Base-by-base conservation (phyloP, 2,797 vertebrate genomes). In the Chaenodraco wilsoni region DNA sequence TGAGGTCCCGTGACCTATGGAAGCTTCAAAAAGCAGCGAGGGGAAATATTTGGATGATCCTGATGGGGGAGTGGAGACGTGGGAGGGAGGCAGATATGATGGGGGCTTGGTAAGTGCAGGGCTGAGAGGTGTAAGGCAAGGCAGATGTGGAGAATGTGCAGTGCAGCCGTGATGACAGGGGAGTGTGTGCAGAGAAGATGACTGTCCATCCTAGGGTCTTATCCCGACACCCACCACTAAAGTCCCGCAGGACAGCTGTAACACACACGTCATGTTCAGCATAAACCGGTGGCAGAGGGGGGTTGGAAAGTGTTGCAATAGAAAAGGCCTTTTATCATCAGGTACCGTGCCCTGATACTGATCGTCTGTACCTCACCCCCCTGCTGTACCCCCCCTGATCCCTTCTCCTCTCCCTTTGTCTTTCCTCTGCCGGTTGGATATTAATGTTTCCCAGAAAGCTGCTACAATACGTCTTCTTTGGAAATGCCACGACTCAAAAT, bases 1-100 rank as follows among this genome's bases (percentile, higher is more conserved):
- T 76, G 73, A 92, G 94, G 96, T 96, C 96, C 91, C 91, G 91
- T 96, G 96, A 98, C 97, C 96, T 92, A 93, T 93, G 81, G 93
- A 95, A 95, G 96, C 96, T 96, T 97, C 91, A 96, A 96, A 95
- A 95, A 94, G 95, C 87, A 75, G 87, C 79, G 75, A 96, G 94
- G 93, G 94, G 95, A 97, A 97, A 95, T 96, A 94, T 95, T 96
- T 95, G 94, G 93, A 95, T 91, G 96, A 96, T 96, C 85, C 92
- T 92, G 95, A 94, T 94, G 92, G 93, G 86, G 94, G 89, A 95
- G 95, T 95, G 94, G 94, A 95, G 95, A 94, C 91, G 93, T 94
- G 69, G 88, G 95, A 93, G 94, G 92, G 83, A 89, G 86, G 87
- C 73, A 74, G 82, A 69, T 76, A 81, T 74, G 88, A 80, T 74